Base-by-base conservation (phyloP, 2,797 vertebrate genomes). In the Brachymystax lenok region DNA sequence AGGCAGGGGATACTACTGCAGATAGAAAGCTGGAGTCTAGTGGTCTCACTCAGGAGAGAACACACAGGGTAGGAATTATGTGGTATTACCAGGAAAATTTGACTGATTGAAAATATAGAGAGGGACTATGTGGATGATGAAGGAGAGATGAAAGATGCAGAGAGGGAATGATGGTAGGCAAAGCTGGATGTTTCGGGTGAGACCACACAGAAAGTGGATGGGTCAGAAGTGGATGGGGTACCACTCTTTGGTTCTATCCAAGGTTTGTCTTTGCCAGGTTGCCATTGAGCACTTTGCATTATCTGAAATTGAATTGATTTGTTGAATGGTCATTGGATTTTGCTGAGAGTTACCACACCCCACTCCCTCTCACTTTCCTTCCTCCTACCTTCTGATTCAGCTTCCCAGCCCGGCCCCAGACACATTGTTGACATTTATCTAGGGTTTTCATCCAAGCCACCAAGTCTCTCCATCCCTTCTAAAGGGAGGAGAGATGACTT, bases 401-500 rank as follows among this genome's bases (percentile, higher is more conserved):
- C 40, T 46, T 46, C 40, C 40, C 10, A 46, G 40, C 40, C 12
- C 40, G 40, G 56, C 56, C 19, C 16, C 3, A n/a, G 56, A 17
- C 56, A 59, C 56, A 8, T n/a, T 8, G n/a, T n/a, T 59, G 56
- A 59, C 56, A 59, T 56, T 19, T 17, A 56, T 21, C 19, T n/a
- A 59, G n/a, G n/a, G 56, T 59, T 59, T 59, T 59, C 56, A 59
- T 59, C n/a, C 2, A 59, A n/a, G n/a, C n/a, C 56, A 21, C 56
- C n/a, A 59, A 59, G 19, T 81, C 72, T 67, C 27, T 14, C 64
- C 27, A 63, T 50, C 76, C 77, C 68, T 82, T 75, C 54, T 46
- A 46, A 46, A 46, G 40, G 40, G 40, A 46, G 40, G 40, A n/a
- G 30, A 30, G 21, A 27, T n/a, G 16, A 27, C 10, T 46, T 46